Percentiles rank a stretch among this genome's conserved stretches.
phyloP scores from a whole-genome alignment of 2,113 vertebrate genomes.

The Jacana jacana region DNA sequence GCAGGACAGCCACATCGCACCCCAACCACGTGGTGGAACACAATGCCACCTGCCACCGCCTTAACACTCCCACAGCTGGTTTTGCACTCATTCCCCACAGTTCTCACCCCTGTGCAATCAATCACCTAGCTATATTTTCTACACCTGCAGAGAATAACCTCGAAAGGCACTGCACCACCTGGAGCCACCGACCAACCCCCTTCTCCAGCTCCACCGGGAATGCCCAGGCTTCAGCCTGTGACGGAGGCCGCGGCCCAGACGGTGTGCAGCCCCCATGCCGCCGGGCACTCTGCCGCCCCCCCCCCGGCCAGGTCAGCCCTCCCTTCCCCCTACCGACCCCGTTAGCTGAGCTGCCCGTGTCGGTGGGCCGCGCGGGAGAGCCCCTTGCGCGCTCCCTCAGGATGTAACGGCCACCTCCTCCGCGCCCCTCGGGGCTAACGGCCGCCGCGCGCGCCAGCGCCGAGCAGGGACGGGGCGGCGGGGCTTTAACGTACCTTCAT shows the following conservation, averaged over 20 bases:
- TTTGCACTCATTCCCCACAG: neutral
- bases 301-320: no score
- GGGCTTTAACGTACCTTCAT: no score
- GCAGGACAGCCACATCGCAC: rapidly evolving
- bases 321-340: neutral
- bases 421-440: neutral
- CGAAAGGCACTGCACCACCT: neutral
- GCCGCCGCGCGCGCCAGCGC: neutral
- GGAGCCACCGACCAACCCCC: no score
- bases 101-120: neutral
- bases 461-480: neutral
- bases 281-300: neutral
- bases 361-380: neutral
- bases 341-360: neutral
- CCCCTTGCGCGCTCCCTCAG: neutral
- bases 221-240: neutral
- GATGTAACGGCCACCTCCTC: neutral
- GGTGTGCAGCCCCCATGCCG: neutral
- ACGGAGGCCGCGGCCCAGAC: no score
- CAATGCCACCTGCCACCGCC: rapidly evolving
- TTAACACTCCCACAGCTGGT: rapidly evolving
- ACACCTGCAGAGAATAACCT: neutral
- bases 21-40: rapidly evolving
- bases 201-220: no score
- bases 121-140: neutral